Conservation (phyloP, 2,797 vertebrate genomes). For the Tapera naevia region DNA sequence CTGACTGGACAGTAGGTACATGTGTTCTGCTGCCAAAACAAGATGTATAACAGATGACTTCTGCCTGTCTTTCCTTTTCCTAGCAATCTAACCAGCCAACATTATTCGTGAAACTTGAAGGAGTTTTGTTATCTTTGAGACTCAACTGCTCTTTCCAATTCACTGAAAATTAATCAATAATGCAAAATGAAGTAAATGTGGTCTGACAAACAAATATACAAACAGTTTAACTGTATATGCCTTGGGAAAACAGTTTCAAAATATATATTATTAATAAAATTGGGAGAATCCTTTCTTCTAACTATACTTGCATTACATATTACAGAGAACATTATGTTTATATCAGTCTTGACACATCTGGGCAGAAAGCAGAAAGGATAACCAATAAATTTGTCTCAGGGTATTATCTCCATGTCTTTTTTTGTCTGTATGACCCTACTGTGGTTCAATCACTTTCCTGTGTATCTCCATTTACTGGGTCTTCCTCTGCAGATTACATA, state of each 20-base stretch:
- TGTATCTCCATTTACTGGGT: neutral
- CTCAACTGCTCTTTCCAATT: neutral
- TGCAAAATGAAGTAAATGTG: neutral
- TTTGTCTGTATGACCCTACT: neutral
- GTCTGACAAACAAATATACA: neutral
- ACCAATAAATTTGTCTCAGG: neutral
- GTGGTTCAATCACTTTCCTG: neutral
- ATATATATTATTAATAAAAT: neutral
- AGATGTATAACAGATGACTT: slow-evolving; percentile 53
- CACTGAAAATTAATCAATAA: neutral
- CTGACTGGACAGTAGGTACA: slow-evolving; percentile 40
- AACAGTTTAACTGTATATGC: neutral
- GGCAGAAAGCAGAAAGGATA: neutral
- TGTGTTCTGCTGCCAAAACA: slow-evolving; percentile 53
- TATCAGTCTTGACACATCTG: neutral
- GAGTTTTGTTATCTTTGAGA: neutral
- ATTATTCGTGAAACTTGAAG: neutral
- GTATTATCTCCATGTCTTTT: neutral
- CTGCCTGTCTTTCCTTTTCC: slow-evolving; percentile 27
- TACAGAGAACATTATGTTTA: neutral
- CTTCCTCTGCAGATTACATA: neutral
- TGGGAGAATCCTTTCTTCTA: neutral
- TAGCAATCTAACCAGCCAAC: neutral
- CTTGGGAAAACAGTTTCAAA: neutral
- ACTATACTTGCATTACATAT: neutral